Evolutionary conservation across 2,888 invertebrate genomes (phyloP).

Genomic region (Cantharis nigra): DNA sequence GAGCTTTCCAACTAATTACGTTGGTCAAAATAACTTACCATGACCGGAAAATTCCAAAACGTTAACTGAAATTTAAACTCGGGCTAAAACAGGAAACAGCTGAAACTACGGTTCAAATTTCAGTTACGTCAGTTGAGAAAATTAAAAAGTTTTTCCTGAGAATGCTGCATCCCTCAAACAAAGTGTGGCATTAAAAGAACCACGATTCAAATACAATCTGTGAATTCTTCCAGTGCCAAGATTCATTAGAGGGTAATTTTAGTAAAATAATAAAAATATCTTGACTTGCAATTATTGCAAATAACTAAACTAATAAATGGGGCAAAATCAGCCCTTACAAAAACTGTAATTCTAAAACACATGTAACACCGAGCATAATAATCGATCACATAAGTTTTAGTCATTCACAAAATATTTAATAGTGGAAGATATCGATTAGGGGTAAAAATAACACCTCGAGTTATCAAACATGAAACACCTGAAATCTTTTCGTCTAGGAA

Average conservation of each 20-base stretch:
- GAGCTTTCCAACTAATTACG: not conserved
- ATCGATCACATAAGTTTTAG: not conserved
- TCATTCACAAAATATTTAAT: not conserved
- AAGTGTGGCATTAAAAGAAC: slow-evolving; percentile 69
- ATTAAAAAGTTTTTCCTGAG: not conserved
- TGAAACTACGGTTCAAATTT: not conserved
- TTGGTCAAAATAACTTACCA: not conserved
- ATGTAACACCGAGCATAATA: not conserved
- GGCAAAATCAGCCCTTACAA: not conserved
- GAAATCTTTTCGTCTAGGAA: slow-evolving; percentile 19
- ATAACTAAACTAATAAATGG: not conserved
- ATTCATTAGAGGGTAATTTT: slow-evolving; percentile 45
- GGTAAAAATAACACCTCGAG: not conserved
- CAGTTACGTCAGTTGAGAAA: not conserved
- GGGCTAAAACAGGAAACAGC: not conserved
- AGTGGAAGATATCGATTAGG: not conserved
- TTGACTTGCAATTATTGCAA: not conserved
- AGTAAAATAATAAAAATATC: not conserved
- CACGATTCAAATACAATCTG: slow-evolving; percentile 66
- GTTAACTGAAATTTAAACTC: not conserved
- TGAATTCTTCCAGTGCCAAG: slow-evolving; percentile 75
- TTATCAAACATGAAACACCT: slow-evolving; percentile 14
- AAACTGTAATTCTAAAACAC: not conserved
- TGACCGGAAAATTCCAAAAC: not conserved
- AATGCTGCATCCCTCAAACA: slow-evolving; percentile 43